phyloP scores from a whole-genome alignment of 2,797 vertebrate species.

The Semaprochilodus insignis region DNA sequence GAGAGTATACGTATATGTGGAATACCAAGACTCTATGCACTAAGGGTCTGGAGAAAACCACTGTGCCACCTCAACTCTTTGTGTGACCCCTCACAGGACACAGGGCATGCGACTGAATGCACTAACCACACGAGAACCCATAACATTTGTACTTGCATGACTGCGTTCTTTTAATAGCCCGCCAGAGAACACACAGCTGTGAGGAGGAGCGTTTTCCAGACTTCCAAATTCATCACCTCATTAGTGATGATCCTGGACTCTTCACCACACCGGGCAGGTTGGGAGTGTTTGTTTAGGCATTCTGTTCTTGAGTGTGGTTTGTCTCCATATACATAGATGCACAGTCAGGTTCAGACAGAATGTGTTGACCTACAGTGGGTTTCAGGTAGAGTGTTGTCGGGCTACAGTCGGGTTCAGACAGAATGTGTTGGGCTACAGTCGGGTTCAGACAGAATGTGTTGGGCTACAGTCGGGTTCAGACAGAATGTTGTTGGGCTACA shows the following conservation, averaged over 20 bases:
- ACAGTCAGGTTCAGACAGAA: background rate
- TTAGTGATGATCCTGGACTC: background rate
- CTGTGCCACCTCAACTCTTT: background rate
- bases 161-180: background rate
- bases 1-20: background rate
- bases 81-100: background rate
- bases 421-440: background rate
- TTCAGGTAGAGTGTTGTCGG: background rate
- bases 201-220: background rate
- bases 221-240: slow-evolving; percentile 3
- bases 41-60: background rate
- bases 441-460: background rate
- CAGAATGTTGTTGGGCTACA: background rate
- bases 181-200: background rate
- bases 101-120: background rate
- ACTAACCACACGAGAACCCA: background rate
- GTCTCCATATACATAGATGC: background rate
- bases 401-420: background rate
- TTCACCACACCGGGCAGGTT: background rate
- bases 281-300: background rate
- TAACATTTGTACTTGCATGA: background rate
- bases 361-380: background rate
- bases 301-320: background rate
- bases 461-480: background rate
- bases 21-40: background rate